Conservation (phyloP, 1,140 invertebrate genomes). For the Ganaspis sp. region DNA sequence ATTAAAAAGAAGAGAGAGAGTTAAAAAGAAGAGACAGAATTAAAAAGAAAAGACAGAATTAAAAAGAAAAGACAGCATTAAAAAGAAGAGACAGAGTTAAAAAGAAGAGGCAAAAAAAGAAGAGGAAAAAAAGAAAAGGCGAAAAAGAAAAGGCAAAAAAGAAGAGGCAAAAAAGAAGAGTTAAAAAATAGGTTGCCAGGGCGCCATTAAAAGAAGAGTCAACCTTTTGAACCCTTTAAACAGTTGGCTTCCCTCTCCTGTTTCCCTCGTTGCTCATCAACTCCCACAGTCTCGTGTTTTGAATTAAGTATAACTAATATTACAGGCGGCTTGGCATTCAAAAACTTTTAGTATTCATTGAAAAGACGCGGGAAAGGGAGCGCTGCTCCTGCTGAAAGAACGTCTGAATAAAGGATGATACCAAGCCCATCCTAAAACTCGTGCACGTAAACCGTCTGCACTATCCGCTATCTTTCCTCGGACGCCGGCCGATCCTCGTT, state of each 20-base stretch:
- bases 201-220: slow-evolving; percentile 59
- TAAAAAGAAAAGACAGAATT: too few relatives aligned
- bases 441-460: slow-evolving; percentile 36
- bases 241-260: slow-evolving; percentile 29
- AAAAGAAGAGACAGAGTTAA: too few relatives aligned
- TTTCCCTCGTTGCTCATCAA: slow-evolving; percentile 59
- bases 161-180: too few relatives aligned
- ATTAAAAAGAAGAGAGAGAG: too few relatives aligned
- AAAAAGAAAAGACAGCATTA: too few relatives aligned
- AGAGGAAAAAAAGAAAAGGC: too few relatives aligned
- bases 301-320: slow-evolving; percentile 76
- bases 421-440: slow-evolving; percentile 46
- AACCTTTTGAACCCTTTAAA: slow-evolving; percentile 62
- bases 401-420: slow-evolving; percentile 68
- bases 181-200: too few relatives aligned
- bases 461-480: slow-evolving; percentile 40
- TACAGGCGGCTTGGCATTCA: slow-evolving; percentile 66
- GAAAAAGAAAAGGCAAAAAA: too few relatives aligned
- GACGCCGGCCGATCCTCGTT: slow-evolving; percentile 25
- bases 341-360: slow-evolving; percentile 73
- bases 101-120: too few relatives aligned
- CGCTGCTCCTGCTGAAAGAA: slow-evolving; percentile 64
- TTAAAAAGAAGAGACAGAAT: too few relatives aligned
- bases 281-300: slow-evolving; percentile 61
- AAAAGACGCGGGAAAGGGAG: slow-evolving; percentile 64